phyloP scores from a whole-genome alignment of 2,113 vertebrate species.

The Cichladusa arquata region DNA sequence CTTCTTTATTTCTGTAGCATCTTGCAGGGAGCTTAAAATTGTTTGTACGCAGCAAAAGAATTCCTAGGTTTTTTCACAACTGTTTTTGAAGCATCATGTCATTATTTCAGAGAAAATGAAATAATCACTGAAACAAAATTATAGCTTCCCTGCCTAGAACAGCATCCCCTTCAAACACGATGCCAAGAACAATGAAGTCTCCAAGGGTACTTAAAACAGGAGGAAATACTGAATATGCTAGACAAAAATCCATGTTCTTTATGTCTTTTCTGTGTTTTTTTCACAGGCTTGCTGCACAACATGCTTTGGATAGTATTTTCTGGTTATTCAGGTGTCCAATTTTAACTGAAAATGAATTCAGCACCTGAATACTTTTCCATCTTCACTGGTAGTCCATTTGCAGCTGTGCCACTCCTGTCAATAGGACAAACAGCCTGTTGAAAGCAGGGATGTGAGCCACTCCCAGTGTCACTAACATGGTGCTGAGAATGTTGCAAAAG shows the following conservation, averaged over 20 bases:
- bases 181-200: neutral
- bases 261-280: neutral
- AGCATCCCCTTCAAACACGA: neutral
- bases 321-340: neutral
- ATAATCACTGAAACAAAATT: neutral
- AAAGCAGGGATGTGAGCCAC: neutral
- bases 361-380: neutral
- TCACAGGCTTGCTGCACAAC: neutral
- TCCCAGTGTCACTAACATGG: neutral
- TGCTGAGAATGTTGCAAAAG: neutral
- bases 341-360: neutral
- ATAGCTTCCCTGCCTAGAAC: neutral
- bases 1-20: neutral
- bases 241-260: neutral
- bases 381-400: neutral
- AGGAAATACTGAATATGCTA: neutral
- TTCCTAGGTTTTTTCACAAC: neutral
- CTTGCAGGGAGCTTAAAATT: neutral
- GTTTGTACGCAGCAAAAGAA: neutral
- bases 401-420: neutral
- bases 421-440: neutral
- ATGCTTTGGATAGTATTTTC: neutral
- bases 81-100: neutral
- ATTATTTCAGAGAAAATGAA: neutral
- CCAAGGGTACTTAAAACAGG: neutral